Evolutionary conservation across 2,888 invertebrate genomes (phyloP).

Genomic region (Tyria jacobaeae): DNA sequence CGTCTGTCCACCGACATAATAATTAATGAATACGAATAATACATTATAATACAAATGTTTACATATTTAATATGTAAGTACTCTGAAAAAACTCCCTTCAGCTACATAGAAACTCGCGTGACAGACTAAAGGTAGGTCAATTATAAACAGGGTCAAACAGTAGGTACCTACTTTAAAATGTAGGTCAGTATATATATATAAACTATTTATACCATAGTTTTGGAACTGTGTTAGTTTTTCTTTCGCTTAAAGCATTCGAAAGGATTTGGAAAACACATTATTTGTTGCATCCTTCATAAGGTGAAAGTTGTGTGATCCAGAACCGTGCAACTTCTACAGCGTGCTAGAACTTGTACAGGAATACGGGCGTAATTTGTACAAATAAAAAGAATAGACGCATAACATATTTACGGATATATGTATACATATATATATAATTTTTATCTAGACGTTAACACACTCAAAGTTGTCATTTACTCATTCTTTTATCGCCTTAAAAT

Average conservation of each 20-base stretch:
- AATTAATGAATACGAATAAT: not conserved
- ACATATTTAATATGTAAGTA: not conserved
- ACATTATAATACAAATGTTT: not conserved
- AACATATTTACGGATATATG: not conserved
- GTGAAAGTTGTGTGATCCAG: too few relatives aligned
- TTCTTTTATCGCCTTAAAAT: conserved; percentile 17
- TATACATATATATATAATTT: too few relatives aligned
- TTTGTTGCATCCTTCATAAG: too few relatives aligned
- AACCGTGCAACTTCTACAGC: not conserved
- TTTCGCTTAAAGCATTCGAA: too few relatives aligned
- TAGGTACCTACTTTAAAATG: not conserved
- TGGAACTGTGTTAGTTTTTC: too few relatives aligned
- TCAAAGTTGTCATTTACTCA: conserved; percentile 8
- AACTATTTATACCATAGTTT: too few relatives aligned
- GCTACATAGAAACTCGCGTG: conserved; percentile 4
- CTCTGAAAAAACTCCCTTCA: not conserved
- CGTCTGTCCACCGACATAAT: too few relatives aligned
- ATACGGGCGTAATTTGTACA: too few relatives aligned
- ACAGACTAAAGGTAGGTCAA: not conserved
- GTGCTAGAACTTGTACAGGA: too few relatives aligned
- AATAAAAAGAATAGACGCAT: too few relatives aligned
- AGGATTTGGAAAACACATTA: too few relatives aligned
- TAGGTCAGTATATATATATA: not conserved
- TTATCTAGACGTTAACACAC: conserved; percentile 2
- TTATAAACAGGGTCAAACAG: not conserved